These are phyloP conservation scores for Nothoprocta pentlandii DNA, from an alignment of 2,113 vertebrate species.

Conservation along the genomic window DNA sequence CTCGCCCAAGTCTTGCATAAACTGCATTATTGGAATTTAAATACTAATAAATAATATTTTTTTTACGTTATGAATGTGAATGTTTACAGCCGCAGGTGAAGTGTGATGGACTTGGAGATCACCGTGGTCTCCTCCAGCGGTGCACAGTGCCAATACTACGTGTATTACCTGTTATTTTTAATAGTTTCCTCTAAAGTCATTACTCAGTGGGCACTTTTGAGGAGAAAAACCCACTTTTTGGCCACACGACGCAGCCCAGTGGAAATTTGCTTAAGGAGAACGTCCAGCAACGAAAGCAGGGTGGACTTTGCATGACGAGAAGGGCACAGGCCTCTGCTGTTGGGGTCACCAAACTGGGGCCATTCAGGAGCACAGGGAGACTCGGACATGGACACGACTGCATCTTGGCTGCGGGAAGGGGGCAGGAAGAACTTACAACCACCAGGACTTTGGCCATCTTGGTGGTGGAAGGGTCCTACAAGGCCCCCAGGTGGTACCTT, in stretches of 20 bases:
- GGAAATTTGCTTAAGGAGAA: not conserved
- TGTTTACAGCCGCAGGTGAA: not conserved
- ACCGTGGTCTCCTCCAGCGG: not conserved
- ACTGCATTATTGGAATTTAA: no score
- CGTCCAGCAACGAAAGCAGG: not conserved
- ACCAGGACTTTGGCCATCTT: not conserved
- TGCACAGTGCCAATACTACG: accelerated
- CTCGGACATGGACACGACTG: no score
- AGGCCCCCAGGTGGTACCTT: not conserved
- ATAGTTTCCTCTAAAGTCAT: not conserved
- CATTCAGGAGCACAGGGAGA: not conserved
- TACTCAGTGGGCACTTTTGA: not conserved
- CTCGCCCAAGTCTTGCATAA: not conserved
- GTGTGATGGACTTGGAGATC: not conserved
- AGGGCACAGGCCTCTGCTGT: not conserved
- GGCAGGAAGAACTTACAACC: no score
- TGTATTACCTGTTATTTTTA: not conserved
- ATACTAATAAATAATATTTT: no score
- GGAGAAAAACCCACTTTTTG: not conserved
- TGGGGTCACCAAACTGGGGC: not conserved
- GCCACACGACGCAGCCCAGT: accelerated
- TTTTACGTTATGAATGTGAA: not conserved
- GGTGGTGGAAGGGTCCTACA: not conserved
- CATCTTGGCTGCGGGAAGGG: not conserved
- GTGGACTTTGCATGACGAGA: not conserved